phyloP scores from a whole-genome alignment of 2,113 vertebrate genomes.

The Gorsachius goisagi region DNA sequence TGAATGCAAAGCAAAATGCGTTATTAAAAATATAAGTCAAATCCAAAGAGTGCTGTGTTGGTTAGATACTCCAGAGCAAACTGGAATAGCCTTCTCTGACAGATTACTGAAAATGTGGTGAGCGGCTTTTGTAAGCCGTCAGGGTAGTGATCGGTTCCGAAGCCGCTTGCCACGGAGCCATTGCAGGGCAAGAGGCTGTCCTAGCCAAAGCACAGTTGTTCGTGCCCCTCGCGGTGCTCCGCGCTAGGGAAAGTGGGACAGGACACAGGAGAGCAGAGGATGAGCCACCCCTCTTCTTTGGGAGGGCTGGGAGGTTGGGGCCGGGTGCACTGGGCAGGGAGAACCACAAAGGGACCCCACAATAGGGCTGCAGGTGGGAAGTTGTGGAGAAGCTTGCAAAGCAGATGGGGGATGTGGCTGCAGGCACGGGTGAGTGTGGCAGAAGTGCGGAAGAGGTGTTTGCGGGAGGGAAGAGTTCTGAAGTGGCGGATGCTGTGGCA shows the following conservation, averaged over 20 bases:
- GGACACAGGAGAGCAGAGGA: fast-evolving
- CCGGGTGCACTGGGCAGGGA: not conserved
- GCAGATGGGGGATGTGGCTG: fast-evolving
- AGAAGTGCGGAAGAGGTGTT: not conserved
- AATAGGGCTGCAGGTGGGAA: fast-evolving
- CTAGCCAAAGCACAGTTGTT: fast-evolving
- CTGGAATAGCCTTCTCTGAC: not conserved
- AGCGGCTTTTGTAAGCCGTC: fast-evolving
- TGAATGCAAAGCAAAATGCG: not conserved
- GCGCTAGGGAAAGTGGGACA: not conserved
- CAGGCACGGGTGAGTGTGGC: not conserved
- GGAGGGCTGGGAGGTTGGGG: not conserved
- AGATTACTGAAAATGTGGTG: not conserved
- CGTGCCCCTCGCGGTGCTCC: fast-evolving
- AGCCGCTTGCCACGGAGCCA: fast-evolving
- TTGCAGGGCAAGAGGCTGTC: fast-evolving
- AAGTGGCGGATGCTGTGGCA: not conserved
- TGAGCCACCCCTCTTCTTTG: not conserved
- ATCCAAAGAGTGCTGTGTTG: not conserved
- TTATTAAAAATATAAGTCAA: conserved; percentile 29
- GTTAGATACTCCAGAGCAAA: not conserved
- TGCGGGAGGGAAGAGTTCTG: not conserved
- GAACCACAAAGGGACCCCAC: not conserved
- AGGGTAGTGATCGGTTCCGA: fast-evolving
- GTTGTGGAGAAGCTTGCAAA: not conserved